These are phyloP conservation scores for Lepidochrysops patricia DNA, from an alignment of 2,888 invertebrate species.

Conservation along the genomic window DNA sequence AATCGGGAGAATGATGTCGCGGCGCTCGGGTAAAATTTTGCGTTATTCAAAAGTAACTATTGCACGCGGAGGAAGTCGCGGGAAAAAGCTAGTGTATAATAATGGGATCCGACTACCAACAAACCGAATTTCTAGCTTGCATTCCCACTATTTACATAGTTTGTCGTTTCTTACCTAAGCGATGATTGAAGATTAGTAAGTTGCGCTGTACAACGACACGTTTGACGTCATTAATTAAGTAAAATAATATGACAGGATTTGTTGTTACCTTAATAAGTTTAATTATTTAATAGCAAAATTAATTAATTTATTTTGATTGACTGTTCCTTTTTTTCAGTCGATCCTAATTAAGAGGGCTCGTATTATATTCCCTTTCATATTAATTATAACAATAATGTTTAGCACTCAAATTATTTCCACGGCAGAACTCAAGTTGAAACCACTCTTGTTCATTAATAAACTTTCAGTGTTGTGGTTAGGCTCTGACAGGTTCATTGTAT, in stretches of 20 bases:
- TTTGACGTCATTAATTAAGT: neutral
- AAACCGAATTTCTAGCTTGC: too few relatives aligned
- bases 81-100: too few relatives aligned
- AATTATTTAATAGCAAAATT: neutral
- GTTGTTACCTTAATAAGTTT: neutral
- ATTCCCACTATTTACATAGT: too few relatives aligned
- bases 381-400: neutral
- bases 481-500: neutral
- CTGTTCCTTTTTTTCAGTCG: neutral
- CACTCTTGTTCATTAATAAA: constrained; percentile 11
- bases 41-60: too few relatives aligned
- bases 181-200: too few relatives aligned
- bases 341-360: neutral
- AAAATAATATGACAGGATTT: too few relatives aligned
- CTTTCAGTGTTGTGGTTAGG: constrained; percentile 1
- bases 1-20: too few relatives aligned
- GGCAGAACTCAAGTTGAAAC: neutral
- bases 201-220: too few relatives aligned
- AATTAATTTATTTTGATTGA: neutral
- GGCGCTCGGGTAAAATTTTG: too few relatives aligned
- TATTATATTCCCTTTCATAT: neutral
- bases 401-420: neutral
- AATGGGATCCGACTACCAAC: too few relatives aligned
- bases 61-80: too few relatives aligned
- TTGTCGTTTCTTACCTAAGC: too few relatives aligned